Base-by-base conservation (phyloP, 2,888 invertebrate genomes). In the Nomada lathburiana region DNA sequence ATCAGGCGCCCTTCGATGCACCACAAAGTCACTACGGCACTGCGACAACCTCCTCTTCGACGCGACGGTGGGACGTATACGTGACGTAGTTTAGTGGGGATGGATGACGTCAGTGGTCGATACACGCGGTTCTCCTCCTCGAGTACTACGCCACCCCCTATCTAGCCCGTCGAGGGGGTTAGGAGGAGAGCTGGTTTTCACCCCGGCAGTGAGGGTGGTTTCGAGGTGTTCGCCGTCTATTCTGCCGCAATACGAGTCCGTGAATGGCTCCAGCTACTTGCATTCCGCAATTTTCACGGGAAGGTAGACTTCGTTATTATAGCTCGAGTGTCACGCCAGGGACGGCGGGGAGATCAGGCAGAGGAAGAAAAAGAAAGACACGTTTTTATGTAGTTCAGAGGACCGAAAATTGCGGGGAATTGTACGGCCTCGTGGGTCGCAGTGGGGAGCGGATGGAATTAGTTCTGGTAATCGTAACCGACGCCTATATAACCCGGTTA, bases 31-130 rank as follows among this genome's bases (percentile, higher is more conserved):
- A 76, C 85, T 86, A 88, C 91, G 87, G 86, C 89, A 86, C 89
- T 89, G 88, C 86, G 86, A 71, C 86, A 81, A 82, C 84, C 87
- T 82, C 85, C 85, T 82, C 89, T 81, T 84, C 86, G 83, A 73
- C 83, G 77, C 84, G 85, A 73, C 85, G 80, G 76, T 73, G 74
- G 81, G 84, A 77, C 86, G 90, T 87, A 86, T 89, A 88, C 88
- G 91, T 93, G 92, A 93, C 92, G 92, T 93, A 92, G 91, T 87
- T 86, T 87, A 89, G 92, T 88, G 90, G 90, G 90, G 88, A 87
- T 80, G 89, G 86, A 87, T 93, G 93, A 93, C 93, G 92, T 93
- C 92, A 93, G 88, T 89, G 92, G 90, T 93, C 93, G 92, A 93
- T 93, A 92, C 91, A 92, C 91, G 89, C 90, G 87, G 78, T 82